Conservation (phyloP, 2,888 invertebrate genomes). For the Erebia aethiops region DNA sequence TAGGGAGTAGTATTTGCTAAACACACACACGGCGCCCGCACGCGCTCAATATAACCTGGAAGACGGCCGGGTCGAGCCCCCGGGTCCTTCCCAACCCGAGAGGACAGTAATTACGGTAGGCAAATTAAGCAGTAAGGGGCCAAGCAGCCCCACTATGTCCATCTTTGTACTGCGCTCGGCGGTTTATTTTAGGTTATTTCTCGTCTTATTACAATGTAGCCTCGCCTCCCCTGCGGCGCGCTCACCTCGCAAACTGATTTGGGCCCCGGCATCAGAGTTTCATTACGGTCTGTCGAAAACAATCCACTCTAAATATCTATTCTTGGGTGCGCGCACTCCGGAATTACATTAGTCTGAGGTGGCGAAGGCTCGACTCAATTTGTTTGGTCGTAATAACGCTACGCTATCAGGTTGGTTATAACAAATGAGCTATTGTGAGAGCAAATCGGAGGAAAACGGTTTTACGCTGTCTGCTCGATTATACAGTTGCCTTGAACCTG, state of each 20-base stretch:
- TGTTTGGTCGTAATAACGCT: constrained; percentile 81
- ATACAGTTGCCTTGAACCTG: constrained; percentile 52
- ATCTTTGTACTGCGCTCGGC: constrained; percentile 70
- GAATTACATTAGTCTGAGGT: constrained; percentile 84
- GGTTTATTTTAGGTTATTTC: constrained; percentile 82
- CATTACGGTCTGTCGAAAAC: constrained; percentile 84
- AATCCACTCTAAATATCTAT: constrained; percentile 84
- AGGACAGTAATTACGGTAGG: constrained; percentile 84
- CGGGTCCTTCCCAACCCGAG: constrained; percentile 77
- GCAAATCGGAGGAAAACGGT: constrained; percentile 76
- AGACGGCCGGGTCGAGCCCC: constrained; percentile 77
- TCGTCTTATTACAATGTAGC: constrained; percentile 81
- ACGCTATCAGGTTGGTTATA: constrained; percentile 79
- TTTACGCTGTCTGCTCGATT: constrained; percentile 72
- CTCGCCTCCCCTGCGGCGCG: constrained; percentile 78
- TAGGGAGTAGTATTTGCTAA: constrained; percentile 79
- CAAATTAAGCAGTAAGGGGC: constrained; percentile 84
- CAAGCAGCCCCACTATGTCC: constrained; percentile 70
- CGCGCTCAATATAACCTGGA: constrained; percentile 79
- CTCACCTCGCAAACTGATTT: constrained; percentile 81
- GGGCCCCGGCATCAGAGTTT: constrained; percentile 80
- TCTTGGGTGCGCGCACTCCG: constrained; percentile 80
- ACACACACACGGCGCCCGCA: constrained; percentile 81
- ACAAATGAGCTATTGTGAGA: constrained; percentile 81
- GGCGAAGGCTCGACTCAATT: constrained; percentile 83